A percentile compares a stretch with the other conserved stretches of the same genome.
These are phyloP conservation scores for Conger conger DNA, from an alignment of 2,113 vertebrate species.

Conservation along the genomic window DNA sequence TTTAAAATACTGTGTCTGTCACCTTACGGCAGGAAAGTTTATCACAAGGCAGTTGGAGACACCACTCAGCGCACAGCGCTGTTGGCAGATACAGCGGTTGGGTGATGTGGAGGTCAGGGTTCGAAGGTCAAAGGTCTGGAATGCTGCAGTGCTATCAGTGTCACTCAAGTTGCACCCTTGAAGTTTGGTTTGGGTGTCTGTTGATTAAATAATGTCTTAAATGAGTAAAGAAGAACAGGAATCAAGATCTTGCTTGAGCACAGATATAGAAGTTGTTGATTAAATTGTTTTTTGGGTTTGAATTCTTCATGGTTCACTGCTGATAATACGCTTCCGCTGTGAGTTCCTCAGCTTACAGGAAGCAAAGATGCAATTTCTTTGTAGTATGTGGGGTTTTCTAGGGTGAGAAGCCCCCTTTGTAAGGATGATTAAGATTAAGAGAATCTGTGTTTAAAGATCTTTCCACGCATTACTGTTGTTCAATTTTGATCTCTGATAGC, in stretches of 20 bases:
- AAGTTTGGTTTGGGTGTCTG: too few species aligned
- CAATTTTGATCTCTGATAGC: background rate
- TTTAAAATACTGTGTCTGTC: slow-evolving; percentile 18
- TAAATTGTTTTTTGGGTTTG: background rate
- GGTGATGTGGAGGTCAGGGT: background rate
- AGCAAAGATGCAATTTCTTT: background rate
- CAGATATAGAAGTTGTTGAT: too few species aligned
- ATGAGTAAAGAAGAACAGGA: too few species aligned
- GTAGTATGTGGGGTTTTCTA: background rate
- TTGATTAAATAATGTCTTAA: too few species aligned
- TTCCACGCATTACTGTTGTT: background rate
- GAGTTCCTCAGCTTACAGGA: background rate
- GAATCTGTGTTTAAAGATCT: background rate
- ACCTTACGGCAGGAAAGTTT: slow-evolving; percentile 22
- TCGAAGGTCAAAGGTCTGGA: background rate
- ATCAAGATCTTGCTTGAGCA: too few species aligned
- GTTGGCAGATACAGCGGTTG: background rate
- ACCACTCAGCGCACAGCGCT: background rate
- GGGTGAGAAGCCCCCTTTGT: background rate
- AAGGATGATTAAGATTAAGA: background rate
- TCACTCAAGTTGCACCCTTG: background rate
- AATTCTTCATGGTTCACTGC: background rate
- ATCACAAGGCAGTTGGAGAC: background rate
- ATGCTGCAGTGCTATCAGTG: background rate
- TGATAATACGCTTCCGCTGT: background rate